Evolutionary conservation across 2,113 vertebrate genomes (phyloP), one percentile per base, ranked within the genome.

Genomic region (Hydrochoerus hydrochaeris): DNA sequence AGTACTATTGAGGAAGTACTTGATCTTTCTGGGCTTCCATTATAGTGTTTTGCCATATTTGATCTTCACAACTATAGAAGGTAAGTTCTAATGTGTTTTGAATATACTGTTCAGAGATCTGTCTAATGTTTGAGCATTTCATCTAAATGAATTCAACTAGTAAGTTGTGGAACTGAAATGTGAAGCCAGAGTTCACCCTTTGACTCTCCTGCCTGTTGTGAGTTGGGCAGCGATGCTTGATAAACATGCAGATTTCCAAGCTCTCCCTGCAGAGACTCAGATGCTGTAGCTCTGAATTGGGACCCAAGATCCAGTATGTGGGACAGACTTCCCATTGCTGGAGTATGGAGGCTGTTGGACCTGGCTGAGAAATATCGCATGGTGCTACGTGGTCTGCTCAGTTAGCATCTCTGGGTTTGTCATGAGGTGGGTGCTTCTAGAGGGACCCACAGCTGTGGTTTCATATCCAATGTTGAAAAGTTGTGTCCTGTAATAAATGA

Each of bases 361-460:
- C 22, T 41, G 12, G 13, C 22, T 35, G 28, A 85, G 81, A 62
- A 5, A 13, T 19, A 1, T 19, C 44, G 35, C 24, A 0, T 0
- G 0, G 58, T 8, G 38, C 58, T 71, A n/a, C 4, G 0, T 30
- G n/a, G 17, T 16, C 32, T 67, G 54, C 16, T 38, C 52, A 24
- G 28, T 38, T 38, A 13, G 0, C 13, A 10, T 35, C 81, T 62
- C 5, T 75, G 7, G 11, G 44, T 30, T 87, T 28, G 6, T 49
- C 62, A 49, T 5, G 12, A 49, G 19, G 30, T 49, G 4, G 52
- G 19, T 44, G 26, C 24, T 58, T 41, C 28, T 32, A 20, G 38
- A 60, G 17, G 67, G 58, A 52, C 28, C 9, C 24, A 69, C 6
- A 24, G 6, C 13, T 80, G 44, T 32, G 30, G 14, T 69, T 90